phyloP scores from a whole-genome alignment of 2,113 vertebrate genomes.

The pig (Sus scrofa) region T2T-Sscrofa CM000812.6:238445501-238446000 shows the following conservation, averaged over 20 bases:
- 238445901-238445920: neutral
- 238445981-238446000: neutral
- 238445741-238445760: conserved; percentile 39
- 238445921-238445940: conserved; percentile 16
- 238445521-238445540: conserved; percentile 73
- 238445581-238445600: conserved; percentile 56
- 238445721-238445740: neutral
- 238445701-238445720: neutral
- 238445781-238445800: neutral
- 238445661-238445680: conserved; percentile 38
- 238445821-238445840: conserved; percentile 29
- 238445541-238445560: conserved; percentile 81
- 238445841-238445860: conserved; percentile 19
- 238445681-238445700: conserved; percentile 27
- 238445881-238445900: conserved; percentile 28
- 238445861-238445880: neutral
- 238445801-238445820: conserved; percentile 3
- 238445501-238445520: conserved; percentile 72
- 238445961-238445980: neutral
- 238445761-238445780: conserved; percentile 42
- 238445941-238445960: neutral
- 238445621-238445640: conserved; percentile 52
- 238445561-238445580: conserved; percentile 80
- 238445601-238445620: conserved; percentile 49
- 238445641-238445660: conserved; percentile 39